phyloP scores from a whole-genome alignment of 2,113 vertebrate genomes.

The Alectura lathami region DNA sequence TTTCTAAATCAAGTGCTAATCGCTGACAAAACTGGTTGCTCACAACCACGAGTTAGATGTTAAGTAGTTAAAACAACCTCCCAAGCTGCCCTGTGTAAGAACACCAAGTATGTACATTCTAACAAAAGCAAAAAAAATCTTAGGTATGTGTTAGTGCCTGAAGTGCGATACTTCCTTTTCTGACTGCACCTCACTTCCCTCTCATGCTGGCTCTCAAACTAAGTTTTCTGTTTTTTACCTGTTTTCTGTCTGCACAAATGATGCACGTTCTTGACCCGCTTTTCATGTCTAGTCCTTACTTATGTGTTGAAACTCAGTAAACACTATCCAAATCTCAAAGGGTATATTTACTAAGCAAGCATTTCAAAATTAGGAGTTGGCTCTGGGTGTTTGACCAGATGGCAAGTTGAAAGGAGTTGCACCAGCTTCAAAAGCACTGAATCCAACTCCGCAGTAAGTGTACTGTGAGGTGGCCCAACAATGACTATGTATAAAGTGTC shows the following conservation, averaged over 20 bases:
- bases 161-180: background rate
- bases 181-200: background rate
- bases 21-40: background rate
- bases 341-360: conserved; percentile 57
- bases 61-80: background rate
- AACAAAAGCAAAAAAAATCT: background rate
- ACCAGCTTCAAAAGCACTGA: background rate
- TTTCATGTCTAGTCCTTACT: background rate
- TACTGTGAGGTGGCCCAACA: fast-evolving
- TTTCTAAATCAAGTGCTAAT: background rate
- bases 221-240: background rate
- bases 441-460: background rate
- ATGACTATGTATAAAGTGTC: background rate
- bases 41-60: background rate
- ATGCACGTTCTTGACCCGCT: background rate
- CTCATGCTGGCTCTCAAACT: background rate
- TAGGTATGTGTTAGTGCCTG: background rate
- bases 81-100: background rate
- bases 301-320: conserved; percentile 52
- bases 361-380: conserved; percentile 34
- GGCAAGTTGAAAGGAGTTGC: background rate
- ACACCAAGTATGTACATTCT: background rate
- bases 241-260: background rate
- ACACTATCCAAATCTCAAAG: conserved; percentile 59
- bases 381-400: no score